phyloP scores from a whole-genome alignment of 2,797 vertebrate species.

The Neosilurus mollespiculum region DNA sequence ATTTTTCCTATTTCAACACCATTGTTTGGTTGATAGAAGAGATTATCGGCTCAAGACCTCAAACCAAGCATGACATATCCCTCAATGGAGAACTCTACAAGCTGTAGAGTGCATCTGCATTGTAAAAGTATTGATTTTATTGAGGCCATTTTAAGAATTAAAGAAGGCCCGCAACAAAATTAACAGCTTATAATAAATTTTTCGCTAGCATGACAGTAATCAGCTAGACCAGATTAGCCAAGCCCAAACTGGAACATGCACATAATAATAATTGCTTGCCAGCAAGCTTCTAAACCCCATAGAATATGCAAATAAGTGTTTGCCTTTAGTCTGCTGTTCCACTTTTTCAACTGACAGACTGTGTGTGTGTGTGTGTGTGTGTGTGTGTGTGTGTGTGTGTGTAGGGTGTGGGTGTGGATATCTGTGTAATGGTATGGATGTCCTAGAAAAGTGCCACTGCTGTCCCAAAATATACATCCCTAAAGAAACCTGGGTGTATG shows the following conservation, averaged over 20 bases:
- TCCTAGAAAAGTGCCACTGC: slow-evolving; percentile 15
- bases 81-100: neutral
- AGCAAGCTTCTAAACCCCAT: slow-evolving; percentile 10
- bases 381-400: slow-evolving; percentile 5
- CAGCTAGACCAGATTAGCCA: slow-evolving; percentile 27
- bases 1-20: neutral
- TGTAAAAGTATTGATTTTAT: slow-evolving; percentile 6
- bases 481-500: neutral
- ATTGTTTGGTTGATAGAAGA: neutral
- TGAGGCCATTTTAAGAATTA: neutral
- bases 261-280: slow-evolving; percentile 18
- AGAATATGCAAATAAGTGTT: slow-evolving; percentile 23
- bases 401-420: neutral
- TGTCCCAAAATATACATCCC: neutral
- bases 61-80: neutral
- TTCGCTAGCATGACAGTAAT: slow-evolving; percentile 18
- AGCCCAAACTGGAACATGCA: slow-evolving; percentile 15
- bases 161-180: slow-evolving; percentile 10
- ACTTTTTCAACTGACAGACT: neutral
- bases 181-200: slow-evolving; percentile 25
- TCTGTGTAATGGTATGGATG: slow-evolving; percentile 10
- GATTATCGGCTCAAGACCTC: neutral
- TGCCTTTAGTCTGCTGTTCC: neutral
- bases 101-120: neutral
- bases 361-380: slow-evolving; percentile 10